phyloP scores from a whole-genome alignment of 2,797 vertebrate genomes.

The Enteromius unitaeniatus region DNA sequence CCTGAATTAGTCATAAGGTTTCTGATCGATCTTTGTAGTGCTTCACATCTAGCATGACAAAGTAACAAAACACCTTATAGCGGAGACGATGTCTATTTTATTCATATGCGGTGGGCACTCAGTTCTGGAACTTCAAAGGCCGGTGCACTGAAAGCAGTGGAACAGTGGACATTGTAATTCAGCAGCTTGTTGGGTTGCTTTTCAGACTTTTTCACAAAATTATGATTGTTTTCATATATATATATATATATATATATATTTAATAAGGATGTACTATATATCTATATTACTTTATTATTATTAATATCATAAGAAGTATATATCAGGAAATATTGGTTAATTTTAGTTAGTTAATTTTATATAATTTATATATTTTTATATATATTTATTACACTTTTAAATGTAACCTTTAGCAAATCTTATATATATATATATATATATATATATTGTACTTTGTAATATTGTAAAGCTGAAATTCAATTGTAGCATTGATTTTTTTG shows the following conservation, averaged over 20 bases:
- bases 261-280: too few species aligned
- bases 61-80: constrained; percentile 38
- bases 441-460: too few species aligned
- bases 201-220: neutral
- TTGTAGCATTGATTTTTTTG: rapidly evolving
- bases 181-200: neutral
- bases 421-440: too few species aligned
- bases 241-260: too few species aligned
- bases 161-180: constrained; percentile 2
- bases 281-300: too few species aligned
- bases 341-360: too few species aligned
- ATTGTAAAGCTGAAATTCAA: neutral
- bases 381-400: neutral
- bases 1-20: constrained; percentile 52
- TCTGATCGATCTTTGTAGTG: constrained; percentile 51
- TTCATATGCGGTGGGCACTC: constrained; percentile 5
- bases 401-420: neutral
- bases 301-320: too few species aligned
- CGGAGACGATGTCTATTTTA: constrained; percentile 10
- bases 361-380: too few species aligned
- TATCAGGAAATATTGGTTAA: too few species aligned
- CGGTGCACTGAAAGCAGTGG: neutral
- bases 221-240: neutral
- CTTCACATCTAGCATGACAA: constrained; percentile 40
- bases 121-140: constrained; percentile 9